These are phyloP conservation scores for Microhierax caerulescens DNA, from an alignment of 2,797 vertebrate genomes.

Conservation along the genomic window DNA sequence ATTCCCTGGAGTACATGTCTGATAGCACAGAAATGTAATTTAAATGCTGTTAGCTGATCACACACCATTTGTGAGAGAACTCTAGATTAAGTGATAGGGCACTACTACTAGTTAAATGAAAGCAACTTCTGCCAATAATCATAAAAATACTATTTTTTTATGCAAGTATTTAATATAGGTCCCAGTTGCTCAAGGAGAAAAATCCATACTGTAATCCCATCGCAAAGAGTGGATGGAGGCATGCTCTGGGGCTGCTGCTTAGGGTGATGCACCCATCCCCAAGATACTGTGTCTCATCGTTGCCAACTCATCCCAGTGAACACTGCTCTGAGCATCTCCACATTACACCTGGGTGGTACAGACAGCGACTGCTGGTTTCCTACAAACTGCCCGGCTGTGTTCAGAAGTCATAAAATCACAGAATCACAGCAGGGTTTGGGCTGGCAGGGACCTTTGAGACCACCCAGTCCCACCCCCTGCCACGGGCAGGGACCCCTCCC, in stretches of 20 bases:
- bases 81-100: not conserved
- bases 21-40: not conserved
- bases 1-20: not conserved
- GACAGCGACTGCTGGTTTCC: too few relatives aligned
- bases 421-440: too few relatives aligned
- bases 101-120: not conserved
- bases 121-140: not conserved
- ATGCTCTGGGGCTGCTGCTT: not conserved
- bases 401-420: not conserved
- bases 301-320: not conserved
- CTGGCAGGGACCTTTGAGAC: too few relatives aligned
- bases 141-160: not conserved
- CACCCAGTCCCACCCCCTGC: too few relatives aligned
- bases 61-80: not conserved
- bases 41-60: not conserved
- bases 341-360: too few relatives aligned
- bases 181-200: not conserved
- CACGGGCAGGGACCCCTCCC: too few relatives aligned
- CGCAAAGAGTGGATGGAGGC: not conserved
- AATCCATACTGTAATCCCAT: accelerated
- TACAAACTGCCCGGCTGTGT: too few relatives aligned
- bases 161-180: not conserved
- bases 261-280: too few relatives aligned
- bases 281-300: accelerated
- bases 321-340: not conserved